Evolutionary conservation across 2,797 vertebrate genomes (phyloP), one percentile per base, ranked within the genome.

Genomic region (Myotis myotis): DNA sequence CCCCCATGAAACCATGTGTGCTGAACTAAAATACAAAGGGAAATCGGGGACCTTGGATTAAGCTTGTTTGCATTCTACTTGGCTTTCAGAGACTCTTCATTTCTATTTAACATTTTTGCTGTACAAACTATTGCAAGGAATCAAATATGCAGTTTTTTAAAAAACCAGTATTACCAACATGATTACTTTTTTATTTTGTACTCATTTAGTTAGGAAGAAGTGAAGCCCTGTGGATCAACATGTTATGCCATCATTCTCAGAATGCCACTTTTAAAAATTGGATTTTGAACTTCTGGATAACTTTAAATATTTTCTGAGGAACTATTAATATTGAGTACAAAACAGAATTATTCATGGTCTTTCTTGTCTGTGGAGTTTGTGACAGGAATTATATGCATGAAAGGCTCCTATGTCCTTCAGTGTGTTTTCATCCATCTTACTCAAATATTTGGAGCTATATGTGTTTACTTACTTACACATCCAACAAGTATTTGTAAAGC

Each of bases 41-140:
- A 95, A 96, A 84, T 86, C 30, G 47, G 9, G 94, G 86, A 92
- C 36, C 82, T 95, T 92, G 84, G 68, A 66, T 84, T 88, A 83
- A 23, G 41, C 25, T 92, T 71, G 36, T 90, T 92, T 93, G 33
- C 51, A 53, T 57, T 95, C 23, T 78, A 70, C 57, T 91, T 57
- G 11, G n/a, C 85, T 94, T 92, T 80, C 64, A 86, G 84, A 89
- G 53, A 47, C 9, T 11, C 82, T 94, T 91, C 41, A 76, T 41
- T 91, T 64, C 89, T n/a, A 81, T 74, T 66, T 66, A 75, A 53
- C 8, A 22, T 60, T 80, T 93, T 57, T 90, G 25, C n/a, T 90
- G 30, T 89, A 53, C 30, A 75, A 89, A 57, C 36, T 60, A 55
- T 89, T 53, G 30, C 81, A 86, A 86, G 60, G 64, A 87, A 91